Base-by-base conservation (phyloP, 1,140 invertebrate genomes). In the Drosophila nebulosa region DNA sequence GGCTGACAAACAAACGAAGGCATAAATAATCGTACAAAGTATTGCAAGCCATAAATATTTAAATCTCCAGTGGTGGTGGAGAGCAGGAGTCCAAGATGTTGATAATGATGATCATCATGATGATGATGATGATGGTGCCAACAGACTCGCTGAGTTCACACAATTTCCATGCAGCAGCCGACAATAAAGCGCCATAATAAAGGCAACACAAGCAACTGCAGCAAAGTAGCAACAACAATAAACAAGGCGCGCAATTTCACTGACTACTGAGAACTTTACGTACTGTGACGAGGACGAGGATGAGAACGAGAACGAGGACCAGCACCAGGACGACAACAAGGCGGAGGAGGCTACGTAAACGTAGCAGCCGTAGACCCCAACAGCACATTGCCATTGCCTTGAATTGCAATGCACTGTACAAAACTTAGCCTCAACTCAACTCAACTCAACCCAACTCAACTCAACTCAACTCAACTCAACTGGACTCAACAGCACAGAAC, bases 11-110 rank as follows among this genome's bases (percentile, higher is more conserved):
- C 80, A 85, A 86, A 85, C 66, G 74, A 35, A 57, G 70, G 66
- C 74, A 88, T 86, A 88, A 86, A 86, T 86, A 86, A 88, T 81
- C 83, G 83, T 60, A 86, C 83, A 86, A 86, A 86, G 78, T 88
- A 88, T 83, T 77, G 81, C 78, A 52, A 74, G 74, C 67, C 83
- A 88, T 86, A 86, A 86, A 86, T 86, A 88, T 83, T 69, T 62
- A 60, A 68, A 83, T 72, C 39, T 46, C 63, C 75, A 35, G 63
- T 64, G 39, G 55, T 46, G 39, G 39, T 16, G 10, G 27, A 30
- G 27, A 9, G 36, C 32, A 24, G 72, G 30, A 22, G 39, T 57
- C 56, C 30, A 18, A 22, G 18, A 26, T 53, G 65, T n/a, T 52
- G 56, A 74, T 59, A 65, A 69, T 64, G 76, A 57, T 55, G 65